Evolutionary conservation across 2,888 invertebrate genomes (phyloP).

Genomic region (Agrochola litura): DNA sequence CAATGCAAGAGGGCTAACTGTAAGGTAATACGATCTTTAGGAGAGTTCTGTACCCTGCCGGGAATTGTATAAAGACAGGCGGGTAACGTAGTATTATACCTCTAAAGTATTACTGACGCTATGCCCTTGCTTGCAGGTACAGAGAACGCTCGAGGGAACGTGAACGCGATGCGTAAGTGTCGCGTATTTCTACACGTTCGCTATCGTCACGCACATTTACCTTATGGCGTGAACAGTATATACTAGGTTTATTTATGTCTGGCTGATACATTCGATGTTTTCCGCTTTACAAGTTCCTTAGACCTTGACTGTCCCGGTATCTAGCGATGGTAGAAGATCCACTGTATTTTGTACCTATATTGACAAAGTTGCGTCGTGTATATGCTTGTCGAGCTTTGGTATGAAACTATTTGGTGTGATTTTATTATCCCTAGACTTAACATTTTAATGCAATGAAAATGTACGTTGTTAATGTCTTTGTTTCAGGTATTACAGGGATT

Average conservation of each 20-base stretch:
- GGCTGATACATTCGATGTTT: constrained; percentile 41
- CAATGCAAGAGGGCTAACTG: constrained; percentile 30
- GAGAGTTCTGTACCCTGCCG: constrained; percentile 10
- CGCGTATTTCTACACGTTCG: constrained; percentile 60
- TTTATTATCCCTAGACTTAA: constrained; percentile 18
- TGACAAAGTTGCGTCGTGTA: constrained; percentile 20
- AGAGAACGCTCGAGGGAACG: constrained; percentile 93
- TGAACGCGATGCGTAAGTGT: constrained; percentile 91
- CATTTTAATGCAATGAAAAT: neutral
- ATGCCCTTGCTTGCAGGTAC: constrained; percentile 89
- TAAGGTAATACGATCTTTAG: constrained; percentile 23
- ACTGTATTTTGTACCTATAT: constrained; percentile 34
- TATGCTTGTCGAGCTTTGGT: constrained; percentile 45
- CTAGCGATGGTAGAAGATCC: constrained; percentile 39
- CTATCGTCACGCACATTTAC: constrained; percentile 56
- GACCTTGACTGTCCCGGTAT: constrained; percentile 22
- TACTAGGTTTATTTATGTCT: constrained; percentile 33
- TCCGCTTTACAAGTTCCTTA: constrained; percentile 21
- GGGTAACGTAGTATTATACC: constrained; percentile 24
- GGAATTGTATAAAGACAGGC: neutral
- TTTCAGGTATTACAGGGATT: constrained; percentile 90
- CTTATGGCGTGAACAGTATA: constrained; percentile 42
- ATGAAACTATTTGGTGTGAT: constrained; percentile 28
- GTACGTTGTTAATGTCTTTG: constrained; percentile 44
- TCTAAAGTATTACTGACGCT: constrained; percentile 62